Percentiles rank a stretch among this genome's conserved stretches.
Conservation (phyloP, 2,888 invertebrate species). For the Tribolium freemani region DNA sequence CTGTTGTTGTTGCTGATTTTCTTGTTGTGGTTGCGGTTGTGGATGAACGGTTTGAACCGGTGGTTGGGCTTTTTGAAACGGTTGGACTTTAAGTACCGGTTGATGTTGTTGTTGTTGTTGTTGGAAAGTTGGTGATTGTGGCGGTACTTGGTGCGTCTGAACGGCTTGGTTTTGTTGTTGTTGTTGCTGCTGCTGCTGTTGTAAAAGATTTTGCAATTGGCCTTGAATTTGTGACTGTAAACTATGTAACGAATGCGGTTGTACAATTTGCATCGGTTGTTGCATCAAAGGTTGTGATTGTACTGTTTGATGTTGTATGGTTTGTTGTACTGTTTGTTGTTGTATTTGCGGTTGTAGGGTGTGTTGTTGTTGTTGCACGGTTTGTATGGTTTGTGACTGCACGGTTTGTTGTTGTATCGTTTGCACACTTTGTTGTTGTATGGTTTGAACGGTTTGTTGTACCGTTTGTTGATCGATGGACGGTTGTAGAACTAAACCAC, state of each 20-base stretch:
- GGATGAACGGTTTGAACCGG: slow-evolving; percentile 66
- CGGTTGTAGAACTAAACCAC: slow-evolving; percentile 65
- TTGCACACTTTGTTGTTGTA: slow-evolving; percentile 67
- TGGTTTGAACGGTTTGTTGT: slow-evolving; percentile 67
- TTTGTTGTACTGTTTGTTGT: slow-evolving; percentile 62
- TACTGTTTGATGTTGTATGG: slow-evolving; percentile 64
- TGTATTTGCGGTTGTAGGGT: slow-evolving; percentile 64
- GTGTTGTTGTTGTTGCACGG: slow-evolving; percentile 66
- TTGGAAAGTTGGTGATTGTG: slow-evolving; percentile 46
- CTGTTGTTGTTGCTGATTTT: slow-evolving; percentile 48
- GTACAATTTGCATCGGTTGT: slow-evolving; percentile 65
- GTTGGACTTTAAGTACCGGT: slow-evolving; percentile 63
- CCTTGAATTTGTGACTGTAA: slow-evolving; percentile 30
- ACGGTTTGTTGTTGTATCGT: slow-evolving; percentile 67
- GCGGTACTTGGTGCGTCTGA: slow-evolving; percentile 52
- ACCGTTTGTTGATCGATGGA: slow-evolving; percentile 66
- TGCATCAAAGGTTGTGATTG: slow-evolving; percentile 63
- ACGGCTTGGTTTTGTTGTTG: slow-evolving; percentile 56
- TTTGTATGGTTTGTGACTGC: slow-evolving; percentile 67
- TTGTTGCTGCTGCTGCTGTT: slow-evolving; percentile 46
- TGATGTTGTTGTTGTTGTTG: slow-evolving; percentile 55
- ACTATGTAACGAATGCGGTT: slow-evolving; percentile 58
- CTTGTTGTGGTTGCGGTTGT: slow-evolving; percentile 57
- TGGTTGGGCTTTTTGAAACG: slow-evolving; percentile 65
- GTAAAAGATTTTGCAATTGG: slow-evolving; percentile 59